Conservation (phyloP, 2,113 vertebrate species). For the Sander lucioperca region DNA sequence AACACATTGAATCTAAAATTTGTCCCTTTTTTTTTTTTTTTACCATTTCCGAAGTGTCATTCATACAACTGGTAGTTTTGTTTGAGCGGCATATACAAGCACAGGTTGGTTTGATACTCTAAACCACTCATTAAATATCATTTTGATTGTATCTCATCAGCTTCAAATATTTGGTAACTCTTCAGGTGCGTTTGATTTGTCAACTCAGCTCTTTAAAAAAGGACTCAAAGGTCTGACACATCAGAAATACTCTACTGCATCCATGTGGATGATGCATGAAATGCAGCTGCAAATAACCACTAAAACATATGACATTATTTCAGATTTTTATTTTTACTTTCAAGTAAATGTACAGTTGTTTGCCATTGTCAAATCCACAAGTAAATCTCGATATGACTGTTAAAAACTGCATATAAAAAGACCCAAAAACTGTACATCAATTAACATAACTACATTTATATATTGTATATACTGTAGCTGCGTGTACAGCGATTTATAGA, state of each 20-base stretch:
- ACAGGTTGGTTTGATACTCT: neutral
- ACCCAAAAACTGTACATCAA: constrained; percentile 85
- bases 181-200: constrained; percentile 14
- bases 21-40: neutral
- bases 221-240: neutral
- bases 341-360: constrained; percentile 84
- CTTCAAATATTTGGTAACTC: constrained; percentile 15
- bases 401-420: constrained; percentile 89
- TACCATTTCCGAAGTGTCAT: neutral
- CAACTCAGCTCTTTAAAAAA: neutral
- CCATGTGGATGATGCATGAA: constrained; percentile 48
- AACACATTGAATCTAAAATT: constrained; percentile 40
- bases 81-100: neutral
- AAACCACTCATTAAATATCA: neutral
- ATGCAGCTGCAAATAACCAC: neutral
- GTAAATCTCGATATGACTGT: constrained; percentile 85
- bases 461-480: constrained; percentile 41
- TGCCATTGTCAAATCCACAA: constrained; percentile 80
- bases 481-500: constrained; percentile 64
- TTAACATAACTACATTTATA: constrained; percentile 72
- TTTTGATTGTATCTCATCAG: constrained; percentile 1
- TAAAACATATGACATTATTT: constrained; percentile 20
- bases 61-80: constrained; percentile 5
- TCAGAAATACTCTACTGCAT: constrained; percentile 59
- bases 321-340: constrained; percentile 80